A percentile compares a stretch with the other conserved stretches of the same genome.
Evolutionary conservation across 1,140 invertebrate species (phyloP).

Genomic region (Marisa cornuarietis): DNA sequence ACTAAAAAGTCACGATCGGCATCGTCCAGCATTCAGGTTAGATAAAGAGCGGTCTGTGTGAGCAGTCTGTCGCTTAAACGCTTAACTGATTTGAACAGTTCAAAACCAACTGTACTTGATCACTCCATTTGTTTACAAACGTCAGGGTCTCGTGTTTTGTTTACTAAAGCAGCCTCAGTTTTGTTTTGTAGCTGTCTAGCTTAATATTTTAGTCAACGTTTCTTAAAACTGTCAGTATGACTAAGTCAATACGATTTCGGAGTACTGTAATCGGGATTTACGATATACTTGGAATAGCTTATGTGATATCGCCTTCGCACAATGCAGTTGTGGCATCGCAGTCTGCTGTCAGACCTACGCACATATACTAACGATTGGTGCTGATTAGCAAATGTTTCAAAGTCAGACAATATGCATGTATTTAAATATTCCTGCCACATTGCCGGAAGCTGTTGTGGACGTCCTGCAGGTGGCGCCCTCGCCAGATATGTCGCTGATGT

Average conservation of each 20-base stretch:
- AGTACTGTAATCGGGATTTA: no score
- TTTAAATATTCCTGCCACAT: background rate
- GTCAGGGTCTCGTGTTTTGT: no score
- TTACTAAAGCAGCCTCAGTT: no score
- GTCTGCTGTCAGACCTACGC: background rate
- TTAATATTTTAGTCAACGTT: no score
- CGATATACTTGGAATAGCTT: no score
- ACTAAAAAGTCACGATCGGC: slow-evolving; percentile 33
- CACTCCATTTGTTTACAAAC: no score
- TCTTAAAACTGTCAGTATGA: no score
- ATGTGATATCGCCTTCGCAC: no score
- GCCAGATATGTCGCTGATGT: slow-evolving; percentile 60
- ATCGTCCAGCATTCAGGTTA: slow-evolving; percentile 24
- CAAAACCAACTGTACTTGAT: no score
- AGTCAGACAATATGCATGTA: background rate
- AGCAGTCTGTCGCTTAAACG: background rate
- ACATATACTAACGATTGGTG: background rate
- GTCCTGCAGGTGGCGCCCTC: slow-evolving; percentile 24
- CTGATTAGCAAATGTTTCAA: background rate
- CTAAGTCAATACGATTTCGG: no score
- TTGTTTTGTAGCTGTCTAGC: no score
- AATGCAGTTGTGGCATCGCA: no score
- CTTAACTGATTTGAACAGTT: background rate
- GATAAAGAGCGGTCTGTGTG: background rate
- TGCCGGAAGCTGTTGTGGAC: background rate